Conservation (phyloP, 2,888 invertebrate genomes). For the Epirrhoe tristata region DNA sequence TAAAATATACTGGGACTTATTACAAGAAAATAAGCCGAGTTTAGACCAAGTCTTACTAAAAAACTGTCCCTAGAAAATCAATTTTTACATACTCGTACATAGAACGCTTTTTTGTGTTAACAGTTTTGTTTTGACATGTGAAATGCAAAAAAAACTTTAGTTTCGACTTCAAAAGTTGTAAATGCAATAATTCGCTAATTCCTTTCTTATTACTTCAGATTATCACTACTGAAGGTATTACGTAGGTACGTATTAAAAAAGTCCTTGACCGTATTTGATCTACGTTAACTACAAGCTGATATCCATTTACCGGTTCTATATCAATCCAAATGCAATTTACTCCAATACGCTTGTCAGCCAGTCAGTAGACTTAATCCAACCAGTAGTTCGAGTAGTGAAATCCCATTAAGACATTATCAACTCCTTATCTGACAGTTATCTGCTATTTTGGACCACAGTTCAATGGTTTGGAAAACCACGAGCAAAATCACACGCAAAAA, state of each 20-base stretch:
- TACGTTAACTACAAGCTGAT: slow-evolving; percentile 27
- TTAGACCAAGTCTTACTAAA: too few relatives aligned
- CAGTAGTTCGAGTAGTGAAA: slow-evolving; percentile 33
- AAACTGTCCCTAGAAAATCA: too few relatives aligned
- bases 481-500: slow-evolving; percentile 2
- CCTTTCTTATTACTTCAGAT: background rate
- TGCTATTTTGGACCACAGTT: slow-evolving; percentile 31
- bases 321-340: slow-evolving; percentile 22
- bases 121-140: too few relatives aligned
- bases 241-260: background rate
- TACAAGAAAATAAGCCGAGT: too few relatives aligned
- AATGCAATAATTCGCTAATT: too few relatives aligned
- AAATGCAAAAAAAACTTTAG: too few relatives aligned
- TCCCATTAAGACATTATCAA: slow-evolving; percentile 44
- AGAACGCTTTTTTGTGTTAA: too few relatives aligned
- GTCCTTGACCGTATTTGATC: background rate
- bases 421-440: slow-evolving; percentile 38
- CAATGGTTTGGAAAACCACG: slow-evolving; percentile 29
- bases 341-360: slow-evolving; percentile 13
- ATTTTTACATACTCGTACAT: too few relatives aligned
- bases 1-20: too few relatives aligned
- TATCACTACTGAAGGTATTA: background rate
- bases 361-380: slow-evolving; percentile 36
- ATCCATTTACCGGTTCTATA: slow-evolving; percentile 22
- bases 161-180: too few relatives aligned